Evolutionary conservation across 1,140 invertebrate species (phyloP).

Genomic region (Papilio glaucus): DNA sequence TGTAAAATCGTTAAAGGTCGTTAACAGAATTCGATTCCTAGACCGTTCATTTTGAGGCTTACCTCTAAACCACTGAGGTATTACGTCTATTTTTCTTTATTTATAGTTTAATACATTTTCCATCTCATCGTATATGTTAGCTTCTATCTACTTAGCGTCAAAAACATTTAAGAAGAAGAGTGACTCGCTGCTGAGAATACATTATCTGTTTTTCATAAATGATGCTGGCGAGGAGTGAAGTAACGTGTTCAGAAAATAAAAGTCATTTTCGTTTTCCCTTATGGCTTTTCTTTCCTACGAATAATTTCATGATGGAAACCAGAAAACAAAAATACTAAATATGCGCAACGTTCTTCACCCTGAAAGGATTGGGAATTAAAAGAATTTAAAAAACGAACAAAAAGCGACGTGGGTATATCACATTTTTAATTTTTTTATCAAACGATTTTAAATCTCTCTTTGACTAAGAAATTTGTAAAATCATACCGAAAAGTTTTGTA

Average conservation of each 20-base stretch:
- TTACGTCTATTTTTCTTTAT: too few relatives aligned
- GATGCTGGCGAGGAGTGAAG: constrained; percentile 9
- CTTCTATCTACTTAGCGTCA: not conserved
- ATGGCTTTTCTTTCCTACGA: not conserved
- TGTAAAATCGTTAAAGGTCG: too few relatives aligned
- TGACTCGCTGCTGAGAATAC: not conserved
- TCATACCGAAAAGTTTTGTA: too few relatives aligned
- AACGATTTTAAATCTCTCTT: too few relatives aligned
- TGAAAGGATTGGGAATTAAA: not conserved
- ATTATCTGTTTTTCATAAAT: constrained; percentile 8
- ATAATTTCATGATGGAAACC: not conserved
- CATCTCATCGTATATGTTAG: not conserved
- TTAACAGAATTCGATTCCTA: too few relatives aligned
- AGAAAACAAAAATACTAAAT: not conserved
- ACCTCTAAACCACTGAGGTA: too few relatives aligned
- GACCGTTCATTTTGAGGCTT: too few relatives aligned
- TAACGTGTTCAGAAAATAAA: constrained; percentile 20
- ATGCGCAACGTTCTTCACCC: not conserved
- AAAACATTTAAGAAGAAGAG: not conserved
- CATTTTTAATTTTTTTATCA: too few relatives aligned
- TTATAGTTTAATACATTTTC: not conserved
- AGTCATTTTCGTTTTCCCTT: constrained; percentile 3
- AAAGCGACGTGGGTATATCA: too few relatives aligned
- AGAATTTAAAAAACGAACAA: not conserved
- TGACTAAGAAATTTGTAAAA: too few relatives aligned